Evolutionary conservation across 2,888 invertebrate species (phyloP).

Genomic region (Palloptera scutellata): DNA sequence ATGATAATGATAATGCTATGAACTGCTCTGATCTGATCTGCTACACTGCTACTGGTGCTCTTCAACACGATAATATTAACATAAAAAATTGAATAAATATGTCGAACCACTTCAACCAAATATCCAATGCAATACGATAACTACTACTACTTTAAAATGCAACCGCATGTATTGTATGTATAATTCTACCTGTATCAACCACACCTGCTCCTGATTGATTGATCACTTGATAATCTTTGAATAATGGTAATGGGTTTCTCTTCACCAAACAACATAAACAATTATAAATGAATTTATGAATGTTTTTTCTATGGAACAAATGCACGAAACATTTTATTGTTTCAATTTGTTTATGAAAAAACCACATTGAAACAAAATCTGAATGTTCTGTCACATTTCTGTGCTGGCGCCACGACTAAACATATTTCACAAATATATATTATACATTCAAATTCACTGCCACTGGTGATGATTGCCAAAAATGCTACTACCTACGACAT

Average conservation of each 20-base stretch:
- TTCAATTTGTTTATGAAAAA: constrained; percentile 17
- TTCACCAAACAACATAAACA: neutral
- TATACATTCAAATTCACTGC: constrained; percentile 21
- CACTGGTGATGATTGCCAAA: constrained; percentile 34
- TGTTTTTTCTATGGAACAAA: constrained; percentile 8
- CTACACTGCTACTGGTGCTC: constrained; percentile 3
- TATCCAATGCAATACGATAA: neutral
- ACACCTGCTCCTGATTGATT: constrained; percentile 11
- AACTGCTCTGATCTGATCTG: constrained; percentile 14
- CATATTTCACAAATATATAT: constrained; percentile 13
- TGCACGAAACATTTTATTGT: constrained; percentile 21
- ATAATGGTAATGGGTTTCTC: constrained; percentile 3
- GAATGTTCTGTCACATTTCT: neutral
- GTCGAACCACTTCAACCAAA: constrained; percentile 18
- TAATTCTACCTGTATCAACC: constrained; percentile 2
- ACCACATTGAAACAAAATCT: constrained; percentile 25
- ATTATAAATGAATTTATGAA: neutral
- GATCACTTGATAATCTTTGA: neutral
- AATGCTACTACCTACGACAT: constrained; percentile 29
- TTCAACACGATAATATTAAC: no score
- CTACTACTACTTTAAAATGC: no score
- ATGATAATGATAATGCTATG: constrained; percentile 12
- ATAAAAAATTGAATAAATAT: neutral
- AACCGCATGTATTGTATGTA: constrained; percentile 5
- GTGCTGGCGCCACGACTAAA: constrained; percentile 22